Percentiles rank a stretch among this genome's conserved stretches.
phyloP scores from a whole-genome alignment of 2,113 vertebrate genomes.

The Columba livia region DNA sequence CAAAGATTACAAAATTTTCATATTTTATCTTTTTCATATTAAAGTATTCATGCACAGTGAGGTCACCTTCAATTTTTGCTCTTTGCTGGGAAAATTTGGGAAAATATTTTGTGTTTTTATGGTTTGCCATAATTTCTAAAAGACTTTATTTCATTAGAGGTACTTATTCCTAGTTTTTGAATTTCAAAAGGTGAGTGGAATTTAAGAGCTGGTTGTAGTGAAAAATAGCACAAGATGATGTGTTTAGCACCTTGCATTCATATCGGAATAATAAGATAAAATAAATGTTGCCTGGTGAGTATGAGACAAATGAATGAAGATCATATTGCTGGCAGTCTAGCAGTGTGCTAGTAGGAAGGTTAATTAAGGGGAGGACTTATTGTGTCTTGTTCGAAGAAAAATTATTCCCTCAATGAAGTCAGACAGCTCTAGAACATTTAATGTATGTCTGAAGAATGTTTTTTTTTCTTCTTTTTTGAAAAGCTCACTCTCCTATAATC shows the following conservation, averaged over 20 bases:
- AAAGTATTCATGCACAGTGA: not conserved
- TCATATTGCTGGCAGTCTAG: not conserved
- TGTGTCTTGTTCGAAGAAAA: not conserved
- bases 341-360: not conserved
- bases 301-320: not conserved
- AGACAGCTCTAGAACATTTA: not conserved
- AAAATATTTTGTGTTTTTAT: not conserved
- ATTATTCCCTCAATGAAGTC: not conserved
- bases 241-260: not conserved
- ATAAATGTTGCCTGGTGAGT: not conserved
- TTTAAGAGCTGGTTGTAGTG: not conserved
- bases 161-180: not conserved
- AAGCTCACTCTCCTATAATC: not conserved
- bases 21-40: not conserved
- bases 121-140: not conserved
- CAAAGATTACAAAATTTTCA: not conserved
- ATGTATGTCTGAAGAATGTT: not conserved
- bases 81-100: not conserved
- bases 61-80: accelerated
- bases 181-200: not conserved
- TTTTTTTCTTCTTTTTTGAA: not conserved
- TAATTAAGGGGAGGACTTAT: conserved; percentile 7
- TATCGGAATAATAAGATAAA: not conserved
- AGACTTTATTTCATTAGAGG: not conserved
- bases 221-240: not conserved